Conservation (phyloP, 2,113 vertebrate genomes). For the Eurystomus gularis region DNA sequence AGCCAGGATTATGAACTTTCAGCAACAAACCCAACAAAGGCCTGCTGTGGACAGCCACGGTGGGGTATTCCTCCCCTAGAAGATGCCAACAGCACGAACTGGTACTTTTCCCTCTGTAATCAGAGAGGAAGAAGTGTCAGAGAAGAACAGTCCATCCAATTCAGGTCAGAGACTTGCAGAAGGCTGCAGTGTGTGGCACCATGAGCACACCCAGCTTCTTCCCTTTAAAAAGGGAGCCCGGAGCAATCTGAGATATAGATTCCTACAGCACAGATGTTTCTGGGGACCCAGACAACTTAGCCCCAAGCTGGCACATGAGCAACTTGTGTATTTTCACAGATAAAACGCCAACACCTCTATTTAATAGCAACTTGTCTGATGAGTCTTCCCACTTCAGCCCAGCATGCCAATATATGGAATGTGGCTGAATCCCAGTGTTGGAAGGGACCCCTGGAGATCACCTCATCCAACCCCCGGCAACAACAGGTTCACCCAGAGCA, state of each 20-base stretch:
- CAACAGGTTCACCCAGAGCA: neutral
- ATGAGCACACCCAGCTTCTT: neutral
- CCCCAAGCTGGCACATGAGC: rapidly evolving
- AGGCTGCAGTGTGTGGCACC: rapidly evolving
- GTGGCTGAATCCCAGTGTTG: neutral
- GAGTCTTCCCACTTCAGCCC: neutral
- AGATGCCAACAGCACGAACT: neutral
- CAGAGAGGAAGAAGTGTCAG: neutral
- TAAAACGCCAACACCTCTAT: neutral
- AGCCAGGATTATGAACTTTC: neutral
- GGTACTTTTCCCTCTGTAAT: neutral
- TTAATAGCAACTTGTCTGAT: neutral
- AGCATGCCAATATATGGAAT: neutral
- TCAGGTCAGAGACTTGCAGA: rapidly evolving
- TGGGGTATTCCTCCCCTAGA: neutral
- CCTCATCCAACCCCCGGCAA: neutral
- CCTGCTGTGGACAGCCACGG: rapidly evolving
- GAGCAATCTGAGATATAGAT: too few species aligned
- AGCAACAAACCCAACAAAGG: neutral
- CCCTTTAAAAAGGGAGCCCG: too few species aligned
- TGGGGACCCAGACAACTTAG: neutral
- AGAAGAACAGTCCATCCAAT: neutral
- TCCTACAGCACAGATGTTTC: neutral
- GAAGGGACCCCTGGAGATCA: neutral
- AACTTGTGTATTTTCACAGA: neutral